These are phyloP conservation scores for Sphecodes monilicornis DNA, from an alignment of 2,888 invertebrate genomes.

Conservation along the genomic window DNA sequence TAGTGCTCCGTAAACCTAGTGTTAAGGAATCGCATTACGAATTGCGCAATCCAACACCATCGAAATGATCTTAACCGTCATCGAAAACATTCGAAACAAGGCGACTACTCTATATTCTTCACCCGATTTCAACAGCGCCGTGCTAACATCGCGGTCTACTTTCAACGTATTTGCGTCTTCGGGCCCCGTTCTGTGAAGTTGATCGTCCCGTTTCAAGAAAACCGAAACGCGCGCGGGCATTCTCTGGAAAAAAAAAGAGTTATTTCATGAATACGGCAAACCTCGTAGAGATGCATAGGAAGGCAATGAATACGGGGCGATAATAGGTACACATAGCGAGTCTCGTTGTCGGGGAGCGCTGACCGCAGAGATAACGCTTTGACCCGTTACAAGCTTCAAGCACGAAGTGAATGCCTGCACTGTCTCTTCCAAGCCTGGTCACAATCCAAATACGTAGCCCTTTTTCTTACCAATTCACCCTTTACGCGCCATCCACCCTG, in stretches of 20 bases:
- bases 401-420: conserved; percentile 83
- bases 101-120: conserved; percentile 7
- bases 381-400: conserved; percentile 82
- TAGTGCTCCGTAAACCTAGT: too few relatives aligned
- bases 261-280: conserved; percentile 58
- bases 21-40: background rate
- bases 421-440: conserved; percentile 74
- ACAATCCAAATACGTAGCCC: conserved; percentile 71
- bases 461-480: conserved; percentile 67
- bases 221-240: conserved; percentile 12
- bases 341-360: conserved; percentile 82
- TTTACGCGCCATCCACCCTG: conserved; percentile 57
- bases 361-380: conserved; percentile 84
- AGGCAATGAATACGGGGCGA: conserved; percentile 70
- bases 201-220: conserved; percentile 21
- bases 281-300: conserved; percentile 55
- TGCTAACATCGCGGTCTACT: background rate
- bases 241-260: conserved; percentile 52
- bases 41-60: background rate
- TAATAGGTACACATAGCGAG: conserved; percentile 77
- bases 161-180: background rate
- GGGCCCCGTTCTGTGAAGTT: background rate
- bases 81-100: background rate
- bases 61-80: background rate
- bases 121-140: background rate